Conservation (phyloP, 2,888 invertebrate species). For the Andrena marginata region DNA sequence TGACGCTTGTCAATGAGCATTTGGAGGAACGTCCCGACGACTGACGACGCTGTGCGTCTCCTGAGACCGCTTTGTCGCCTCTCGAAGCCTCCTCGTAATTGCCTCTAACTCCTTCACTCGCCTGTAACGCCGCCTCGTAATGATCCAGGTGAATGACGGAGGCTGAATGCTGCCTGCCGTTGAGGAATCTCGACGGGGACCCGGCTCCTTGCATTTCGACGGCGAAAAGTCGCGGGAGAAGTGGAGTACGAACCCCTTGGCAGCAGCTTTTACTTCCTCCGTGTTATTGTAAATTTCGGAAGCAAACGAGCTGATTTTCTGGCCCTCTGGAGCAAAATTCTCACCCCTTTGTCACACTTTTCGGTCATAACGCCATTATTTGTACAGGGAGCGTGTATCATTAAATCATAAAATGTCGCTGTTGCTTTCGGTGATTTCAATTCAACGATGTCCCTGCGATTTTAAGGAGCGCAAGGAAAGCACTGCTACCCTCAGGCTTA, state of each 20-base stretch:
- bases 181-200: not conserved
- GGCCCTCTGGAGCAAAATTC: too few species aligned
- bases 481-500: too few species aligned
- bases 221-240: not conserved
- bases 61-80: constrained; percentile 42
- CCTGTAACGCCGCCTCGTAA: not conserved
- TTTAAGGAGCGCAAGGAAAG: too few species aligned
- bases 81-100: constrained; percentile 55
- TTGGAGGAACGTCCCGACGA: constrained; percentile 14
- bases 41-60: constrained; percentile 36
- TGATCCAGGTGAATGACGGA: not conserved
- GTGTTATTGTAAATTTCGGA: not conserved
- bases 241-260: not conserved
- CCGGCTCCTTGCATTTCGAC: not conserved
- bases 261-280: not conserved
- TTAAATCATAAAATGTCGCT: too few species aligned
- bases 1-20: constrained; percentile 14
- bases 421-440: too few species aligned
- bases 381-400: too few species aligned
- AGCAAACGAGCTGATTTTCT: too few species aligned
- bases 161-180: not conserved
- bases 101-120: constrained; percentile 41
- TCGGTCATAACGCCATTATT: too few species aligned
- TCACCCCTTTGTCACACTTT: too few species aligned
- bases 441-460: too few species aligned